phyloP scores from a whole-genome alignment of 2,888 invertebrate species.

The Cosmia trapezina region DNA sequence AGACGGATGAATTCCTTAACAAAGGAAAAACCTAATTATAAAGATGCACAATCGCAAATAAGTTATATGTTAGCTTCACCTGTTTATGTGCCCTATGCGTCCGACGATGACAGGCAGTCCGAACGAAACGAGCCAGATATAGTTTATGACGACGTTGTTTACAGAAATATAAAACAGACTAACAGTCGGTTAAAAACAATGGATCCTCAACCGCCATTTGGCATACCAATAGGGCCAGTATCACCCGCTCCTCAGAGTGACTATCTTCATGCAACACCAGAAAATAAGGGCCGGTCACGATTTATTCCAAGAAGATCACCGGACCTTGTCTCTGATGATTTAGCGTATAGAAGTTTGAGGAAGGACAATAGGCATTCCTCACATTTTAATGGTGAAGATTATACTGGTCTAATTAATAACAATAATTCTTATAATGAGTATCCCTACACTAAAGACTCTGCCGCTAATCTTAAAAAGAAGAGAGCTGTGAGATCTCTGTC shows the following conservation, averaged over 20 bases:
- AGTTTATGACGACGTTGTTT: slow-evolving; percentile 95
- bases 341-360: slow-evolving; percentile 95
- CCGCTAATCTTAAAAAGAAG: slow-evolving; percentile 92
- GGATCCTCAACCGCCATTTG: slow-evolving; percentile 97
- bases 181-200: slow-evolving; percentile 93
- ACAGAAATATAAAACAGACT: slow-evolving; percentile 94
- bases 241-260: slow-evolving; percentile 95
- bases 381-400: slow-evolving; percentile 86
- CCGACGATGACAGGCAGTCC: slow-evolving; percentile 88
- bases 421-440: slow-evolving; percentile 82
- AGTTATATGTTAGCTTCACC: slow-evolving; percentile 94
- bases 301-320: slow-evolving; percentile 93
- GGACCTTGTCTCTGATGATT: slow-evolving; percentile 96
- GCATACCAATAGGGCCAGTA: slow-evolving; percentile 96
- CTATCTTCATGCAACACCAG: slow-evolving; percentile 95
- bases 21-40: slow-evolving; percentile 86
- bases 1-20: slow-evolving; percentile 92
- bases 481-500: slow-evolving; percentile 95
- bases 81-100: slow-evolving; percentile 89
- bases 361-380: slow-evolving; percentile 93
- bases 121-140: slow-evolving; percentile 95
- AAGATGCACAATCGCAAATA: slow-evolving; percentile 86
- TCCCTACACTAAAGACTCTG: slow-evolving; percentile 80
- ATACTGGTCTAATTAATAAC: slow-evolving; percentile 86
- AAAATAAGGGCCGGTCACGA: slow-evolving; percentile 90